A percentile compares a stretch with the other conserved stretches of the same genome.
phyloP scores from a whole-genome alignment of 2,113 vertebrate species.

The Pterophyllum scalare region DNA sequence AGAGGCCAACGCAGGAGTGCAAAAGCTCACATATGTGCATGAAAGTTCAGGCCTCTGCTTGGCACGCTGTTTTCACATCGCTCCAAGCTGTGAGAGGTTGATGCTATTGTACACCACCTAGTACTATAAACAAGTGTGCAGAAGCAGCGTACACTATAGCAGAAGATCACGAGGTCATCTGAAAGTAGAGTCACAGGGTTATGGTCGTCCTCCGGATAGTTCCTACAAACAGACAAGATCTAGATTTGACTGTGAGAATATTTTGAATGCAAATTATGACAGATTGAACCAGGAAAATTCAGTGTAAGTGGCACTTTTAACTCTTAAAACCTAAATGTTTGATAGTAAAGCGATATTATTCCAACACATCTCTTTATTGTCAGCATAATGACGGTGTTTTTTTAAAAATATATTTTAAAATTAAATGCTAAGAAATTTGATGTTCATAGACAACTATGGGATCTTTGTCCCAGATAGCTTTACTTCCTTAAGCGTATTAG shows the following conservation, averaged over 20 bases:
- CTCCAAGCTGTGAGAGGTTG: conserved; percentile 45
- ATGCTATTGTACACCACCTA: conserved; percentile 27
- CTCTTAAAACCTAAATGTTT: background rate
- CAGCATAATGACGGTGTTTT: background rate
- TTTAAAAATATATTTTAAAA: background rate
- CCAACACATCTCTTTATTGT: background rate
- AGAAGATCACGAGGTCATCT: conserved; percentile 41
- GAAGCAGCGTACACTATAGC: background rate
- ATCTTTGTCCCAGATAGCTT: no score
- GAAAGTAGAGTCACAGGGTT: conserved; percentile 33
- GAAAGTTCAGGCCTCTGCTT: background rate
- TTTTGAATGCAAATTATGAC: conserved; percentile 27
- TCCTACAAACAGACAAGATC: conserved; percentile 14
- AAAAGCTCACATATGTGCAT: background rate
- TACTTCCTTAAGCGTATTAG: no score
- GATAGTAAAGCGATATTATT: background rate
- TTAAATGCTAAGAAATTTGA: background rate
- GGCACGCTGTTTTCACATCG: conserved; percentile 20
- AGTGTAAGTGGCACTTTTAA: background rate
- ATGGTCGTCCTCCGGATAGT: conserved; percentile 21
- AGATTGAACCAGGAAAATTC: background rate
- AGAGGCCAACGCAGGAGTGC: conserved; percentile 39
- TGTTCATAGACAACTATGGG: background rate
- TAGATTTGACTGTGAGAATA: background rate
- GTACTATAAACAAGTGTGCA: conserved; percentile 11